Evolutionary conservation across 2,113 vertebrate genomes (phyloP), one percentile per base, ranked within the genome.

Genomic region (Elanoides forficatus): DNA sequence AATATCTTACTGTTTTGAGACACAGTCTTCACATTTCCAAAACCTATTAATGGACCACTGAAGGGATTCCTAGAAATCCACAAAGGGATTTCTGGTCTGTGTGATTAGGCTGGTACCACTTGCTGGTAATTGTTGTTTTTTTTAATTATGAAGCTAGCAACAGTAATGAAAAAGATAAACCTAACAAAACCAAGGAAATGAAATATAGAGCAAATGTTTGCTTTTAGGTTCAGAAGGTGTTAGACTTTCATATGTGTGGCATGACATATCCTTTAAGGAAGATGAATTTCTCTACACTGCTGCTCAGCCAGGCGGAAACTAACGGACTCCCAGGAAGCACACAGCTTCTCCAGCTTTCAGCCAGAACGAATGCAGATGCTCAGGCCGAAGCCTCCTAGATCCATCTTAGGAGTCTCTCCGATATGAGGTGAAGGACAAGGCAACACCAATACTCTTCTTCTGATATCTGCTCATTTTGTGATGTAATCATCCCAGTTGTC

Each of bases 341-440:
- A 73, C 6, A 15, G 4, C 15, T 50, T 53, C 45, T 73, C 43
- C 15, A 70, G 2, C 36, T 81, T 66, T 79, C n/a, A 78, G 5
- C 7, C 18, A 55, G 45, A 81, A 15, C 3, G 20, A 32, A 65
- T 7, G 18, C 4, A 36, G 30, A 19, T 25, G n/a, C 26, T 55
- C 13, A 0, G n/a, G 17, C 15, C 2, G 1, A 65, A 78, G 13
- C 8, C 13, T 47, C 34, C 14, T 23, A 36, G 6, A 12, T 48
- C 29, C 26, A 22, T 36, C 20, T n/a, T 23, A 34, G 16, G 47
- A 40, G 5, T n/a, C 2, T 50, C 14, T 34, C 30, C 47, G 40
- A 56, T 38, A 68, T 0, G 15, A 84, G 10, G 8, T 29, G 18
- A 65, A 63, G 36, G 17, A 52, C 40, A 53, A 78, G 18, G 21